These are phyloP conservation scores for Triplophysa yarkandensis DNA, from an alignment of 2,797 vertebrate genomes.

Conservation along the genomic window DNA sequence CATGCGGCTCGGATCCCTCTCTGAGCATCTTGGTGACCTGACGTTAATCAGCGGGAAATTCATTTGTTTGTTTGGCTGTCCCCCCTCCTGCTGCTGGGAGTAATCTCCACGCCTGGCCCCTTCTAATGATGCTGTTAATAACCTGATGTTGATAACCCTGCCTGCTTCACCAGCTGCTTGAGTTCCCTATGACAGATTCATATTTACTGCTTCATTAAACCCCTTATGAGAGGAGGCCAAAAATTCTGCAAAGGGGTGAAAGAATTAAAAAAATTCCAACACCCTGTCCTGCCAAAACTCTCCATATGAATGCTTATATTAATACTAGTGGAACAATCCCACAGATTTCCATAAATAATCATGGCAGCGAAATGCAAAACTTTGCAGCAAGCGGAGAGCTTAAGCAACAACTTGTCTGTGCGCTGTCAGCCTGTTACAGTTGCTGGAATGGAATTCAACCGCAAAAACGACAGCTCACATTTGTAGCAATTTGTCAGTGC, in stretches of 20 bases:
- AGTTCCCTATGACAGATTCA: constrained; percentile 85
- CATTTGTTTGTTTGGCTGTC: constrained; percentile 81
- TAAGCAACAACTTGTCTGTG: constrained; percentile 27
- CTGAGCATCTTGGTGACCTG: constrained; percentile 24
- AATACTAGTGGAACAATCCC: constrained; percentile 7
- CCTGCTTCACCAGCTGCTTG: constrained; percentile 82
- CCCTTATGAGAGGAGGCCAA: constrained; percentile 68
- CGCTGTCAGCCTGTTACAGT: constrained; percentile 25
- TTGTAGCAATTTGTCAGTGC: constrained; percentile 33
- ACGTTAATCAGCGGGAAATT: constrained; percentile 53
- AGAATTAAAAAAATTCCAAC: constrained; percentile 9
- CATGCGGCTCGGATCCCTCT: neutral
- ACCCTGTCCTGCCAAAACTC: constrained; percentile 17
- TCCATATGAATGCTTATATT: constrained; percentile 25
- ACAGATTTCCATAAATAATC: constrained; percentile 63
- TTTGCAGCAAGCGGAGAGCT: neutral
- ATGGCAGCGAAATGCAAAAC: constrained; percentile 23
- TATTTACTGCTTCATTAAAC: constrained; percentile 88
- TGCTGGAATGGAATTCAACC: constrained; percentile 28
- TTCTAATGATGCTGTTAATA: constrained; percentile 81
- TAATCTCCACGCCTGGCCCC: constrained; percentile 76
- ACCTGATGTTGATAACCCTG: constrained; percentile 73
- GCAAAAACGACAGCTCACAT: constrained; percentile 31
- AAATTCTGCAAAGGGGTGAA: constrained; percentile 37
- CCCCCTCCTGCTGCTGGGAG: constrained; percentile 74